These are phyloP conservation scores for Coregonus clupeaformis DNA, from an alignment of 2,113 vertebrate species.

Conservation along the genomic window DNA sequence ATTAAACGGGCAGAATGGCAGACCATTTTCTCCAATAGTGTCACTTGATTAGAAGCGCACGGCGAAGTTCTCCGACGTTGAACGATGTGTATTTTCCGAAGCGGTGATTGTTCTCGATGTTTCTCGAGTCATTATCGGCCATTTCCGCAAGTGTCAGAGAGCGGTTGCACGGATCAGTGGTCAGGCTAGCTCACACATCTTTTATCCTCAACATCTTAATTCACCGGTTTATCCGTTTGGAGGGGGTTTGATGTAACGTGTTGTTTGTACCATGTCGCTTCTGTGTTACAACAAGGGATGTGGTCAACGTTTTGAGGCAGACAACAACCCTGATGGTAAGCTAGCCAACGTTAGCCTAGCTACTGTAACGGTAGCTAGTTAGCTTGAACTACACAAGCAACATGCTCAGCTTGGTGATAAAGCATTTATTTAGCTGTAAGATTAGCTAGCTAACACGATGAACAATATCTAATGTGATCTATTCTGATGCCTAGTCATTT, in stretches of 20 bases:
- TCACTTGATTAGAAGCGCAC: no score
- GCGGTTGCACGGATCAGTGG: background rate
- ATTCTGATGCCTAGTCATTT: no score
- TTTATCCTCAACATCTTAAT: background rate
- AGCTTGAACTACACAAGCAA: background rate
- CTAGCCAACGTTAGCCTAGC: background rate
- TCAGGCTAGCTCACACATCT: background rate
- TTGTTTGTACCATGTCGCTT: slow-evolving; percentile 74
- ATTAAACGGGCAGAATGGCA: no score
- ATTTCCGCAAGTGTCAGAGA: background rate
- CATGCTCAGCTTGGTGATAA: background rate
- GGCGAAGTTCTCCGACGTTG: no score
- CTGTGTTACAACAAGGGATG: slow-evolving; percentile 95
- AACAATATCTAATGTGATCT: background rate
- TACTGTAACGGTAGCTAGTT: slow-evolving; percentile 37
- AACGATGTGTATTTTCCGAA: no score
- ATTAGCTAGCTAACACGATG: background rate
- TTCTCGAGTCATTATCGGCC: background rate
- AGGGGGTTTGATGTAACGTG: background rate
- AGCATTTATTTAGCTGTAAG: background rate
- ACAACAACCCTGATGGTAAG: slow-evolving; percentile 73
- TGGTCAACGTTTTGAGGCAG: slow-evolving; percentile 90
- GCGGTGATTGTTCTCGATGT: background rate
- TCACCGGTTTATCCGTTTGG: background rate
- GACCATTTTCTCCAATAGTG: no score